A percentile compares a stretch with the other conserved stretches of the same genome.
Conservation (phyloP, 2,113 vertebrate species). For the Rattus rattus region DNA sequence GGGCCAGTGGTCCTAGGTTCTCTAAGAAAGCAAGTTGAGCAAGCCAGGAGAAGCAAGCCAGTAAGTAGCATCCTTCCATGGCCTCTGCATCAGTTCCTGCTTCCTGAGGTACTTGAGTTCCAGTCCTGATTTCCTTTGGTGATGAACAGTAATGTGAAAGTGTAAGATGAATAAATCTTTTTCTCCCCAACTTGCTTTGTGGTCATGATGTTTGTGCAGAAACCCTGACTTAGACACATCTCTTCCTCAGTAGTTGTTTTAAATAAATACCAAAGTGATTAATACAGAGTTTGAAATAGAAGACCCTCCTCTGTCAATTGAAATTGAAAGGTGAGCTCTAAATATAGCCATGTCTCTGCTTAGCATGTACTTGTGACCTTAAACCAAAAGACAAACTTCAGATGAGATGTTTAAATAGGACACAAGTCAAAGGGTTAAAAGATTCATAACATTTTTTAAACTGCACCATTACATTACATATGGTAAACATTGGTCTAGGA, state of each 20-base stretch:
- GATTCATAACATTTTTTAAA: slow-evolving; percentile 3
- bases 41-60: too few species aligned
- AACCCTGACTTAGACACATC: background rate
- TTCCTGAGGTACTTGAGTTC: too few species aligned
- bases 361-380: background rate
- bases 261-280: slow-evolving; percentile 4
- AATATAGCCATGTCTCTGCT: background rate
- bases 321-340: background rate
- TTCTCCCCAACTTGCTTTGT: too few species aligned
- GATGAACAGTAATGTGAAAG: too few species aligned
- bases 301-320: background rate
- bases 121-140: too few species aligned
- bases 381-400: slow-evolving; percentile 12
- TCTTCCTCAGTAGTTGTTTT: background rate
- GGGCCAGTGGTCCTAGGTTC: too few species aligned
- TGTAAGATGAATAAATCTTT: too few species aligned
- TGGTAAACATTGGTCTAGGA: background rate
- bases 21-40: too few species aligned
- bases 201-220: too few species aligned
- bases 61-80: too few species aligned
- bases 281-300: background rate
- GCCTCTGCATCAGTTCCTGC: too few species aligned
- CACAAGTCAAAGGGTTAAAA: background rate
- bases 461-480: slow-evolving; percentile 15
- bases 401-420: slow-evolving; percentile 31